Evolutionary conservation across 2,113 vertebrate species (phyloP), one percentile per base, ranked within the genome.

Genomic region (Pandion haliaetus): DNA sequence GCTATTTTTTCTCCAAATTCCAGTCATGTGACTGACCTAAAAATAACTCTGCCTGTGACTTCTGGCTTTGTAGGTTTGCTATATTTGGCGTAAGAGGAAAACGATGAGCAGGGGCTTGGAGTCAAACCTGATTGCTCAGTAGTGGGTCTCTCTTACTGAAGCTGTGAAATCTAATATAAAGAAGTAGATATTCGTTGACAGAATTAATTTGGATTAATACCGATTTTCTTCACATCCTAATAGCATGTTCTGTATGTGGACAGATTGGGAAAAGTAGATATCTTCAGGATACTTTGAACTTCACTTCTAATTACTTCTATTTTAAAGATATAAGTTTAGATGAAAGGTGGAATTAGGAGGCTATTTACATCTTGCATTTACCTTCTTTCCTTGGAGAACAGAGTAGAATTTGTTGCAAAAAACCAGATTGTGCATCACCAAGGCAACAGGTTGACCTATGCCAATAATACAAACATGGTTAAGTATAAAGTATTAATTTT

Each of bases 1-100:
- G 59, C 86, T 93, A 88, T 94, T 93, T 97, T 92, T 92, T 38
- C 90, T 93, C 17, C 58, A 71, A 88, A 90, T 81, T 95, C 80
- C 31, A 82, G 76, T 84, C 94, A 96, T 8, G 34, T 97, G 94
- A 96, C 59, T 86, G n/a, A 21, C 16, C 42, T 93, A 93, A 94
- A 95, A 97, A 92, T 93, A 97, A 50, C 25, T 61, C 59, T 88
- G 95, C 71, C 82, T 96, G 25, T 78, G 85, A 83, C 44, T 97
- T 90, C 62, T 92, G 49, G 42, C 55, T 93, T 90, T 96, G 54
- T 83, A 83, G 79, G 59, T 88, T 94, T 74, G 9, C 59, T 90
- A 3, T 90, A 80, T 93, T 92, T 88, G 54, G 20, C 40, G 34
- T 77, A 85, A 82, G 26, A 82, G 34, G 58, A 91, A 87, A 74